Conservation (phyloP, 2,797 vertebrate species). For the Arvicola amphibius region DNA sequence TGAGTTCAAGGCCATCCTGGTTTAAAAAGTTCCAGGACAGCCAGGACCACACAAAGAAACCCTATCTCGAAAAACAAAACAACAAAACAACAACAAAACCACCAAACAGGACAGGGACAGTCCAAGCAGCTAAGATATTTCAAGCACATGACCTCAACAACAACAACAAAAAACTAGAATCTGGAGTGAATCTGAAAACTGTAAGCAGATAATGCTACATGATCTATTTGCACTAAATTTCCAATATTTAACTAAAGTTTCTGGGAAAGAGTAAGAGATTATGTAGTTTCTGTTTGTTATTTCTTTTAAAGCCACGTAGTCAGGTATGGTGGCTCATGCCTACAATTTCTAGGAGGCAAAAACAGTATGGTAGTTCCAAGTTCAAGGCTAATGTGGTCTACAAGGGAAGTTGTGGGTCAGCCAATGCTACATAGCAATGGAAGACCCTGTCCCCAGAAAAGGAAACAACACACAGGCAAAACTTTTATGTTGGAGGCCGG, state of each 20-base stretch:
- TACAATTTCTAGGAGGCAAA: background rate
- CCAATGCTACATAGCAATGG: background rate
- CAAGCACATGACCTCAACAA: background rate
- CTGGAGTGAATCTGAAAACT: conserved; percentile 39
- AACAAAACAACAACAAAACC: background rate
- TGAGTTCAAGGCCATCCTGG: background rate
- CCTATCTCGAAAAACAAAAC: background rate
- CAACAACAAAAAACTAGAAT: background rate
- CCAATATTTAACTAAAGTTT: conserved; percentile 45
- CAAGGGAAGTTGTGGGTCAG: background rate
- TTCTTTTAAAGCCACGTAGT: conserved; percentile 46
- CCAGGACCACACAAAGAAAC: background rate
- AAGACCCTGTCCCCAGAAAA: background rate
- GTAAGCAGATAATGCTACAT: conserved; percentile 16
- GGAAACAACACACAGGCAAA: background rate
- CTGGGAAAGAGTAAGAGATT: conserved; percentile 14
- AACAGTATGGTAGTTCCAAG: background rate
- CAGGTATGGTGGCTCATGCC: background rate
- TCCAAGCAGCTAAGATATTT: background rate
- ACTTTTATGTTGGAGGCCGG: conserved; percentile 10
- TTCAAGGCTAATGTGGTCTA: background rate
- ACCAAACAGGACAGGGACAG: background rate
- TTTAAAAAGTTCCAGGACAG: background rate
- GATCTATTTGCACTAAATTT: conserved; percentile 33
- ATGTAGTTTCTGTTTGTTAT: conserved; percentile 9